phyloP scores from a whole-genome alignment of 2,888 invertebrate genomes.

The Chloroclysta siterata region DNA sequence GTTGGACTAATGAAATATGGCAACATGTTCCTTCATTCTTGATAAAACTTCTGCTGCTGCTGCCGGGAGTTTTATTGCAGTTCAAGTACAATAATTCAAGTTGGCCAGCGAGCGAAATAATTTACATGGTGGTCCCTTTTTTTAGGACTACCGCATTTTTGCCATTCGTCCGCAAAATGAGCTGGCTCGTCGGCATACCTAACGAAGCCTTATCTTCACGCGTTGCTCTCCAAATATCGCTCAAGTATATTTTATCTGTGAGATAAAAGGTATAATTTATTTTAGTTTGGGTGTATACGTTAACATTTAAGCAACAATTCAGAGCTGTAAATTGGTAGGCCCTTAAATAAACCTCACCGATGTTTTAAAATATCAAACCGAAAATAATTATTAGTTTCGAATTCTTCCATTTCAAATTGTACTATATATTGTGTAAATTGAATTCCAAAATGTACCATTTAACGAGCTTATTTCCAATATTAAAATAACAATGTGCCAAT shows the following conservation, averaged over 20 bases:
- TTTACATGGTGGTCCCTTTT: constrained; percentile 77
- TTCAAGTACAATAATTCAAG: constrained; percentile 75
- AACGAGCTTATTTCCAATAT: constrained; percentile 26
- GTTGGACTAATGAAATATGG: constrained; percentile 80
- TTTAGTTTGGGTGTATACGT: constrained; percentile 25
- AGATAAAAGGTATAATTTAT: constrained; percentile 40
- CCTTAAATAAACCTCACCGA: constrained; percentile 16
- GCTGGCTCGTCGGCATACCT: constrained; percentile 41
- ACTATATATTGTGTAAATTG: too few species aligned
- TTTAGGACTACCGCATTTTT: constrained; percentile 72
- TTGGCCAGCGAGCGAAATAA: constrained; percentile 71
- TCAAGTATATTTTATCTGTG: constrained; percentile 44
- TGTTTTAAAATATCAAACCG: constrained; percentile 9
- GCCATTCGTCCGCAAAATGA: constrained; percentile 51
- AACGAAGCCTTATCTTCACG: constrained; percentile 51
- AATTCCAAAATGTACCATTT: not conserved
- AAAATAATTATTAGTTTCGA: not conserved
- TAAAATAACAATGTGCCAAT: constrained; percentile 49
- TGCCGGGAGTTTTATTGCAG: constrained; percentile 74
- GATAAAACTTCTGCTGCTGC: constrained; percentile 76
- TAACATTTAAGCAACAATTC: constrained; percentile 15
- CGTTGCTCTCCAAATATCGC: constrained; percentile 46
- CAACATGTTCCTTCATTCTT: constrained; percentile 74
- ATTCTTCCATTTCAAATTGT: not conserved
- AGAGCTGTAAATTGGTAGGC: constrained; percentile 23